A percentile compares a stretch with the other conserved stretches of the same genome.
Conservation (phyloP, 2,113 vertebrate species). For the Propithecus coquereli region DNA sequence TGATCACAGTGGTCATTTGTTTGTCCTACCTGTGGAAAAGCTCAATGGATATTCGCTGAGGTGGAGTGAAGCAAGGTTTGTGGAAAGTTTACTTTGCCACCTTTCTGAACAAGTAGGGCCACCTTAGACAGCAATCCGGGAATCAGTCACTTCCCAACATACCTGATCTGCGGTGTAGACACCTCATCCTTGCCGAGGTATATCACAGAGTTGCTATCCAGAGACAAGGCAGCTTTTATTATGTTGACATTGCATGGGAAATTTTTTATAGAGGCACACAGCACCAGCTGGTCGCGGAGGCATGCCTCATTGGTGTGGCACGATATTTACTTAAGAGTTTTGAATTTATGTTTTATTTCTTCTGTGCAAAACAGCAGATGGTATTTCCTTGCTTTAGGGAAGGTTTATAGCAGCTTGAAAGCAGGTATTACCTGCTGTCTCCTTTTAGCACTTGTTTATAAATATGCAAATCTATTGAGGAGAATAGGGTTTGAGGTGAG, state of each 20-base stretch:
- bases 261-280: not conserved
- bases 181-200: not conserved
- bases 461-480: not conserved
- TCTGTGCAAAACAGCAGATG: not conserved
- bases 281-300: not conserved
- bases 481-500: not conserved
- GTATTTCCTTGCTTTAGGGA: not conserved
- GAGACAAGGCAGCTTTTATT: not conserved
- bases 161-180: not conserved
- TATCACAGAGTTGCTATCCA: not conserved
- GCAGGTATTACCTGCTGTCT: not conserved
- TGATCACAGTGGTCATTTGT: not conserved
- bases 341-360: not conserved
- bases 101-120: not conserved
- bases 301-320: not conserved
- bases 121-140: not conserved
- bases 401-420: not conserved
- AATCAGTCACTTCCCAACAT: not conserved
- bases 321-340: not conserved
- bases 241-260: not conserved
- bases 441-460: not conserved
- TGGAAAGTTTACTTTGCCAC: not conserved
- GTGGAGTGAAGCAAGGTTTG: not conserved
- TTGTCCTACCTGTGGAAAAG: not conserved
- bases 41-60: not conserved